A percentile compares a stretch with the other conserved stretches of the same genome.
These are phyloP conservation scores for Hypercompe scribonia DNA, from an alignment of 2,888 invertebrate genomes.

Conservation along the genomic window DNA sequence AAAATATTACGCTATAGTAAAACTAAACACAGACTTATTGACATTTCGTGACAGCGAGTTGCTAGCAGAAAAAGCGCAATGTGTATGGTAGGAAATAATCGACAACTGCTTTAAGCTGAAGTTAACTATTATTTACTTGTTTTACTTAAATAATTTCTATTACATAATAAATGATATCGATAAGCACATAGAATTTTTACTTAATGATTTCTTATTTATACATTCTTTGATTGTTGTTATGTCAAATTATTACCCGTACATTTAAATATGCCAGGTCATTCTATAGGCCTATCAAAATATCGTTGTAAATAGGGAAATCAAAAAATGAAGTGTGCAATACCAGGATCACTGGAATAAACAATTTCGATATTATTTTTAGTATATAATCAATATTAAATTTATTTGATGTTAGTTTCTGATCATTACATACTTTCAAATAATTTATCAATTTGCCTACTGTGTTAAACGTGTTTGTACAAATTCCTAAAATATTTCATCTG, in stretches of 20 bases:
- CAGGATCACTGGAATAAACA: too few relatives aligned
- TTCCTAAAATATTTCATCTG: too few relatives aligned
- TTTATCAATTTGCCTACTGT: too few relatives aligned
- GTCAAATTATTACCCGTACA: neutral
- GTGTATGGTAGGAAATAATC: neutral
- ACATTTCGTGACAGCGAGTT: conserved; percentile 18
- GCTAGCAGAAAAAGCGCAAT: neutral
- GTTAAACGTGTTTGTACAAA: too few relatives aligned
- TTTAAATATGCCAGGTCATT: neutral
- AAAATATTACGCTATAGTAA: conserved; percentile 25
- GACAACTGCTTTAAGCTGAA: neutral
- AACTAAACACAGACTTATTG: conserved; percentile 36
- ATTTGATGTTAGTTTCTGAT: too few relatives aligned
- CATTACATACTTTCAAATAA: too few relatives aligned
- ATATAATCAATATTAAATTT: too few relatives aligned
- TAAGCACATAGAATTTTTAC: neutral
- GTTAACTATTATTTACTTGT: neutral
- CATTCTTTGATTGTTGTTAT: neutral
- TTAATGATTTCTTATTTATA: neutral
- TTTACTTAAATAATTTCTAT: neutral
- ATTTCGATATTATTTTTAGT: neutral
- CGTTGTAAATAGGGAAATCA: too few relatives aligned
- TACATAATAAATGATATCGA: neutral
- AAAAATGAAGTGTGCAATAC: too few relatives aligned
- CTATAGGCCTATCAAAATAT: neutral